phyloP scores from a whole-genome alignment of 1,140 invertebrate species.

The Whitmania pigra region DNA sequence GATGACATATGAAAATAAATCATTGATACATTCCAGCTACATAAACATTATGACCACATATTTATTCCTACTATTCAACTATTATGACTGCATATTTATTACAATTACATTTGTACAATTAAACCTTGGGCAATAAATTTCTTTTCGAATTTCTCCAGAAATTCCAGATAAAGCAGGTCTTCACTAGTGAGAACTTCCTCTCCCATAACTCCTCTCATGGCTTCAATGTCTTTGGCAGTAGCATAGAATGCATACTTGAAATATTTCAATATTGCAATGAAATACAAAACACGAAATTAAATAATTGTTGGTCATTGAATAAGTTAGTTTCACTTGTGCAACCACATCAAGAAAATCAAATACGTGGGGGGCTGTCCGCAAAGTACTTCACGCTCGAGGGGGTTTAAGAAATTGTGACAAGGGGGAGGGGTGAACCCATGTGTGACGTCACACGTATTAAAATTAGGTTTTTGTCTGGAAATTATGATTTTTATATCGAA shows the following conservation, averaged over 20 bases:
- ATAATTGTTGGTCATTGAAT: background rate
- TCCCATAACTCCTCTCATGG: slow-evolving; percentile 7
- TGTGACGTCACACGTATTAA: too few relatives aligned
- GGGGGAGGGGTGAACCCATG: too few relatives aligned
- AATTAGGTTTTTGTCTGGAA: too few relatives aligned
- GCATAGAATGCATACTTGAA: slow-evolving; percentile 7
- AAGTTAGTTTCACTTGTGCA: background rate
- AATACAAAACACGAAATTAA: too few relatives aligned
- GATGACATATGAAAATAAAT: background rate
- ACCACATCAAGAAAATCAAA: background rate
- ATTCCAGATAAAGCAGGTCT: background rate
- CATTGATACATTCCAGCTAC: background rate
- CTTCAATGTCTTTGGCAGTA: slow-evolving; percentile 6
- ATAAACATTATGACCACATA: too few relatives aligned
- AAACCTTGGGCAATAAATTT: slow-evolving; percentile 10
- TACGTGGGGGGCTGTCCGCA: too few relatives aligned
- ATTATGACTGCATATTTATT: too few relatives aligned
- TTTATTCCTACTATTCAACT: too few relatives aligned
- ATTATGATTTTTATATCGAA: too few relatives aligned
- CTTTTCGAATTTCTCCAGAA: slow-evolving; percentile 7
- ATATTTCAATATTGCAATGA: too few relatives aligned
- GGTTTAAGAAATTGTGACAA: too few relatives aligned
- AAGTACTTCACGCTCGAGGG: too few relatives aligned
- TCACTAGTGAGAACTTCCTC: background rate
- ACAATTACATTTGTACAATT: background rate